Conservation (phyloP, 2,113 vertebrate genomes). For the Cheilinus undulatus region DNA sequence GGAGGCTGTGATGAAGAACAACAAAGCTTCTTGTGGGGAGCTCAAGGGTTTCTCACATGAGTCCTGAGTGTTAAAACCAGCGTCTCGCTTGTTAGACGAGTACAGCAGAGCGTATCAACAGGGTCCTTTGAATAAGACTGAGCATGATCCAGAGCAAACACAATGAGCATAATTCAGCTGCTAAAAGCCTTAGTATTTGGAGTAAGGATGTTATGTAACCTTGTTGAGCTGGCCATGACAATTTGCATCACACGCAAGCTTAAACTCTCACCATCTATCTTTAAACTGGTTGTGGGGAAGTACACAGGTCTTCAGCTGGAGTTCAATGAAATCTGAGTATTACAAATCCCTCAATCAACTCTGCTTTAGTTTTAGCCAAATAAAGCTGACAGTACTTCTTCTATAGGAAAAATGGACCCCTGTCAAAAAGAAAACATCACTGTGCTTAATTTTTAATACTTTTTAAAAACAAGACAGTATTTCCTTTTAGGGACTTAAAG, state of each 20-base stretch:
- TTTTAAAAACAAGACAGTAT: too few relatives aligned
- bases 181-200: slow-evolving; percentile 66
- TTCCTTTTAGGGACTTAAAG: too few relatives aligned
- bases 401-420: too few relatives aligned
- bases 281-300: background rate
- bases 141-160: slow-evolving; percentile 44
- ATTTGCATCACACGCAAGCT: slow-evolving; percentile 47
- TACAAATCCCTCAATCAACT: background rate
- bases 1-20: slow-evolving; percentile 34
- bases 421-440: too few relatives aligned
- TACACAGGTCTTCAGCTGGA: background rate
- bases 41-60: slow-evolving; percentile 28
- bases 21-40: slow-evolving; percentile 20
- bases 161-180: slow-evolving; percentile 69
- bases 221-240: slow-evolving; percentile 38
- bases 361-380: too few relatives aligned
- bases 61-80: slow-evolving; percentile 8
- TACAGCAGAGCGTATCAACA: slow-evolving; percentile 30
- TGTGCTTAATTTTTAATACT: too few relatives aligned
- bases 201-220: slow-evolving; percentile 70
- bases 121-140: slow-evolving; percentile 26
- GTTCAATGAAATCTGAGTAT: background rate
- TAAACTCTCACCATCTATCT: slow-evolving; percentile 21
- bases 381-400: too few relatives aligned
- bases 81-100: background rate